phyloP scores from a whole-genome alignment of 37 sponge, comb jelly and placozoan genomes.

The Cladorhizidae sp. region DNA sequence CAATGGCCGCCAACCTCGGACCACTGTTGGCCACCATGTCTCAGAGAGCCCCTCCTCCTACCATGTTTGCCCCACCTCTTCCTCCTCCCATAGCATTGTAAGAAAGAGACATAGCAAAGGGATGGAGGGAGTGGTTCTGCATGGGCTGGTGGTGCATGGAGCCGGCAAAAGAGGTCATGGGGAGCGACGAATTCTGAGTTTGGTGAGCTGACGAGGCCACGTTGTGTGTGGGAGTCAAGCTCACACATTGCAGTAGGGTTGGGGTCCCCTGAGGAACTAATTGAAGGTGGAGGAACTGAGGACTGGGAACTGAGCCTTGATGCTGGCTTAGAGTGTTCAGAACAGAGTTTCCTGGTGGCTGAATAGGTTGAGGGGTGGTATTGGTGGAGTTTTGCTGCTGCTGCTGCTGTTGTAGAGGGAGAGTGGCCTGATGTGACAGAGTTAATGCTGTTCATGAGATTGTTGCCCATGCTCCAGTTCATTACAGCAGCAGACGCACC shows the following conservation, averaged over 20 bases:
- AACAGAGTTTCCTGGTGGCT: background rate
- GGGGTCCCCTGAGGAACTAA: slow-evolving; percentile 72
- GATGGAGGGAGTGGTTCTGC: too few relatives aligned
- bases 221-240: slow-evolving; percentile 36
- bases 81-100: too few relatives aligned
- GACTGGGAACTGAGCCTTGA: background rate
- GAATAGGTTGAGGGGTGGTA: too few relatives aligned
- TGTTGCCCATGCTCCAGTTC: background rate
- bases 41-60: too few relatives aligned
- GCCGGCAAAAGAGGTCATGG: background rate
- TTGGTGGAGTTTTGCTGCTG: background rate
- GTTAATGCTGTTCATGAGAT: background rate
- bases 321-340: background rate
- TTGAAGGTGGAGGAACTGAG: too few relatives aligned
- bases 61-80: too few relatives aligned
- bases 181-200: background rate
- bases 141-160: background rate
- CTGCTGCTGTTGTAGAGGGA: background rate
- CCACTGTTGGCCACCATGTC: too few relatives aligned
- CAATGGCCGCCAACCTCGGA: background rate
- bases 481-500: background rate
- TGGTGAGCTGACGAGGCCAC: background rate
- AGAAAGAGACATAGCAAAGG: too few relatives aligned
- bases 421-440: background rate
- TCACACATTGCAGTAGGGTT: slow-evolving; percentile 62